A percentile compares a stretch with the other conserved stretches of the same genome.
Evolutionary conservation across 2,113 vertebrate genomes (phyloP).

Genomic region (Phaethon lepturus): DNA sequence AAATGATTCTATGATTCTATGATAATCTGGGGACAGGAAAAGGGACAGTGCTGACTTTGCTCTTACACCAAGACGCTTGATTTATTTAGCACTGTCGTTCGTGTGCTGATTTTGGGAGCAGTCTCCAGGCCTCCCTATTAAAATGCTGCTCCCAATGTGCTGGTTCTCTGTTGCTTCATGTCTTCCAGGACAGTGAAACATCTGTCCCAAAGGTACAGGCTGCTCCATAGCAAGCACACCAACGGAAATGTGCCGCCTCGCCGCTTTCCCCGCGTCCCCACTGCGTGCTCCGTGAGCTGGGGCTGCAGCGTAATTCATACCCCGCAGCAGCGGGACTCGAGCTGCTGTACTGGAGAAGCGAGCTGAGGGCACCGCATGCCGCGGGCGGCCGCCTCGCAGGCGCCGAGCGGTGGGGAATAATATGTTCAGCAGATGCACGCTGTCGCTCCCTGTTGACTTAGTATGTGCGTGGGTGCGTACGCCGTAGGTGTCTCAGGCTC

Average conservation of each 20-base stretch:
- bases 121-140: neutral
- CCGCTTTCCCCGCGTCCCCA: neutral
- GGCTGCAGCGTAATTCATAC: neutral
- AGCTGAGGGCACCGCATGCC: neutral
- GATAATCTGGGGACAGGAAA: neutral
- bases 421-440: neutral
- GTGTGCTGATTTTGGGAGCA: neutral
- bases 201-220: neutral
- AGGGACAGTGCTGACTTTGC: neutral
- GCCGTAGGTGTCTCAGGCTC: slow-evolving; percentile 50
- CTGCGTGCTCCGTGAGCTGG: neutral
- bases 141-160: neutral
- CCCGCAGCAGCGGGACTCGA: neutral
- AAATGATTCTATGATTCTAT: neutral
- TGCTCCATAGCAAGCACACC: neutral
- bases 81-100: neutral
- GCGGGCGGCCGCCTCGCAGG: neutral
- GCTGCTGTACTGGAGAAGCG: neutral
- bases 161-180: neutral
- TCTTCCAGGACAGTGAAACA: neutral
- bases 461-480: slow-evolving; percentile 26
- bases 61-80: neutral
- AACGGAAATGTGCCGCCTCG: slow-evolving; percentile 25
- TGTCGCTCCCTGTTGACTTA: neutral
- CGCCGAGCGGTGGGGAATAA: neutral